Conservation (phyloP, 2,113 vertebrate species). For the Choloepus hoffmanni region DNA sequence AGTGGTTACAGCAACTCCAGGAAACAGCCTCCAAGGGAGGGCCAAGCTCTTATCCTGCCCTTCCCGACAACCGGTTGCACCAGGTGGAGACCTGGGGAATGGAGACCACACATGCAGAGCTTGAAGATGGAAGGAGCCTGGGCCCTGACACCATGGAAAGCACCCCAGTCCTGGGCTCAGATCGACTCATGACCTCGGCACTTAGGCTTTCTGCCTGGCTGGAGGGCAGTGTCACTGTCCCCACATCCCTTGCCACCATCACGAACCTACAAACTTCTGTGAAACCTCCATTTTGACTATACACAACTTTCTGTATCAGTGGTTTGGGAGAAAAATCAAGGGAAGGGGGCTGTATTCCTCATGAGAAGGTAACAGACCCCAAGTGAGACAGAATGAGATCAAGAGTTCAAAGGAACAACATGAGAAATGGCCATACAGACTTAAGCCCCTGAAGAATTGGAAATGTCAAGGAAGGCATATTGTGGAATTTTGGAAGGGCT, state of each 20-base stretch:
- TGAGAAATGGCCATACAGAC: no score
- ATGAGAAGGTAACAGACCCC: not conserved
- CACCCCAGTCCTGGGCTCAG: not conserved
- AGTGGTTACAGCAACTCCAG: not conserved
- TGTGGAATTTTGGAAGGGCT: not conserved
- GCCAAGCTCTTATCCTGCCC: accelerated
- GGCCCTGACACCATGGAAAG: not conserved
- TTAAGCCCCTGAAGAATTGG: not conserved
- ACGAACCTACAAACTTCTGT: not conserved
- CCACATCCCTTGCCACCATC: not conserved
- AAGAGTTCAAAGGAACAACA: not conserved
- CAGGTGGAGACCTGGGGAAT: not conserved
- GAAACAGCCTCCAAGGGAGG: not conserved
- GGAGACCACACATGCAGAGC: not conserved
- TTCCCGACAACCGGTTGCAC: not conserved
- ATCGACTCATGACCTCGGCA: not conserved
- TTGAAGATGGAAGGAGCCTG: not conserved
- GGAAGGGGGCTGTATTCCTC: no score
- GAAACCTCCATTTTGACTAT: not conserved
- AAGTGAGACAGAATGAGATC: not conserved
- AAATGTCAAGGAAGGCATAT: not conserved
- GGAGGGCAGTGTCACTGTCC: not conserved
- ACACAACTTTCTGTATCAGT: not conserved
- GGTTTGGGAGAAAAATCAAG: not conserved
- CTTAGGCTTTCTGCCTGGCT: not conserved